phyloP scores from a whole-genome alignment of 1,140 invertebrate species.

The Leptinotarsa defecta region DNA sequence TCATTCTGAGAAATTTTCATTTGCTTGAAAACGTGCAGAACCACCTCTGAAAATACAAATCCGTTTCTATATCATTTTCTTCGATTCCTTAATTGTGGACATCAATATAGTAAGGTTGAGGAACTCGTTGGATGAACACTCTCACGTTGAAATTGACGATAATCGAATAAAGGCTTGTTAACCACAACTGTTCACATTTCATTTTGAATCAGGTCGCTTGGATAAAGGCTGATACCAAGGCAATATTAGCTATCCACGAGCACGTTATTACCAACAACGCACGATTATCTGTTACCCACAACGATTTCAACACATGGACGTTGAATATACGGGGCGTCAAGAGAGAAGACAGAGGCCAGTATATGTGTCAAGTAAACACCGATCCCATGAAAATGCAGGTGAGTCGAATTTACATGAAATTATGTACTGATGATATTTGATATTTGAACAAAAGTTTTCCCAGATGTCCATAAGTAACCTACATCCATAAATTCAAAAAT shows the following conservation, averaged over 20 bases:
- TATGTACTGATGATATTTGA: too few relatives aligned
- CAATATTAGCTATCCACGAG: slow-evolving; percentile 88
- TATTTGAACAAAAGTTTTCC: too few relatives aligned
- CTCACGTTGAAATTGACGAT: slow-evolving; percentile 26
- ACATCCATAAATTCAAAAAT: too few relatives aligned
- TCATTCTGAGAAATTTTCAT: too few relatives aligned
- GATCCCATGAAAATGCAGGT: slow-evolving; percentile 93
- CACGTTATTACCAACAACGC: slow-evolving; percentile 91
- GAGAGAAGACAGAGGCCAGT: slow-evolving; percentile 82
- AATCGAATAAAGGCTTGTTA: slow-evolving; percentile 30
- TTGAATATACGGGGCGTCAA: slow-evolving; percentile 81
- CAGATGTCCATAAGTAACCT: too few relatives aligned
- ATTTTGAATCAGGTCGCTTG: slow-evolving; percentile 76
- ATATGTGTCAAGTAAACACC: slow-evolving; percentile 94
- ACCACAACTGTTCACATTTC: slow-evolving; percentile 35
- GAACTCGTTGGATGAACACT: slow-evolving; percentile 9
- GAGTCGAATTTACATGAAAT: slow-evolving; percentile 20
- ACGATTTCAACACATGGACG: slow-evolving; percentile 86
- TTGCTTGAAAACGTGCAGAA: too few relatives aligned
- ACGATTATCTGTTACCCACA: slow-evolving; percentile 82
- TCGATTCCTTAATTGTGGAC: neutral
- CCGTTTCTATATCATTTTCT: neutral
- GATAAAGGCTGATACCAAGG: slow-evolving; percentile 92
- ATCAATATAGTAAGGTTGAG: slow-evolving; percentile 15
- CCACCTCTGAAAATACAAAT: neutral